A percentile compares a stretch with the other conserved stretches of the same genome.
phyloP scores from a whole-genome alignment of 2,888 invertebrate genomes.

The Leptinotarsa rubiginosa region DNA sequence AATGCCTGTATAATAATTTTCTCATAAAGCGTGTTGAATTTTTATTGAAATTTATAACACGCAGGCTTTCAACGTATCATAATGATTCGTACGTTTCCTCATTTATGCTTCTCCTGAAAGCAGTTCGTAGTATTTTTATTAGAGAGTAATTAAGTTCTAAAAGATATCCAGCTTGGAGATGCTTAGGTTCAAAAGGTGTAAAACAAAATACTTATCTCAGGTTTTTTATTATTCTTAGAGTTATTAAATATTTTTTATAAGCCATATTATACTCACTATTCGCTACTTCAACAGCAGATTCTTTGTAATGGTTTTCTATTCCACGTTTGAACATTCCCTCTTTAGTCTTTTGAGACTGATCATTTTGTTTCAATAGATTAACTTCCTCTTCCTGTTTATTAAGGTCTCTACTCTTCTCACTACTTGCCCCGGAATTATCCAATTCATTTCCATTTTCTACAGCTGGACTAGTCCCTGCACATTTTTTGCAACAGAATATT shows the following conservation, averaged over 20 bases:
- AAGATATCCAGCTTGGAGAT: slow-evolving; percentile 4
- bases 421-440: background rate
- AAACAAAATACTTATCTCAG: too few relatives aligned
- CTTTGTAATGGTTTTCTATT: slow-evolving; percentile 37
- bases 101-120: slow-evolving; percentile 1
- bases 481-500: slow-evolving; percentile 50
- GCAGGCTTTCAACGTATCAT: background rate
- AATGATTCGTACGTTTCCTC: slow-evolving; percentile 3
- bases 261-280: slow-evolving; percentile 40
- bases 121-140: slow-evolving; percentile 12
- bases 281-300: slow-evolving; percentile 43
- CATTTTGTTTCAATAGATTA: slow-evolving; percentile 25
- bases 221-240: background rate
- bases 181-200: background rate
- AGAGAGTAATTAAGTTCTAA: slow-evolving; percentile 2
- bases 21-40: background rate
- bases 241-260: background rate
- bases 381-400: slow-evolving; percentile 27
- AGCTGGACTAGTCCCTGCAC: slow-evolving; percentile 8
- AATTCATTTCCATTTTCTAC: slow-evolving; percentile 24
- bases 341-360: slow-evolving; percentile 20
- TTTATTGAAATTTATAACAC: slow-evolving; percentile 7
- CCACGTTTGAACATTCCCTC: slow-evolving; percentile 33
- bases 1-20: background rate
- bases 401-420: slow-evolving; percentile 2